Evolutionary conservation across 1,140 invertebrate genomes (phyloP).

Genomic region (Drosophila kohkoa): DNA sequence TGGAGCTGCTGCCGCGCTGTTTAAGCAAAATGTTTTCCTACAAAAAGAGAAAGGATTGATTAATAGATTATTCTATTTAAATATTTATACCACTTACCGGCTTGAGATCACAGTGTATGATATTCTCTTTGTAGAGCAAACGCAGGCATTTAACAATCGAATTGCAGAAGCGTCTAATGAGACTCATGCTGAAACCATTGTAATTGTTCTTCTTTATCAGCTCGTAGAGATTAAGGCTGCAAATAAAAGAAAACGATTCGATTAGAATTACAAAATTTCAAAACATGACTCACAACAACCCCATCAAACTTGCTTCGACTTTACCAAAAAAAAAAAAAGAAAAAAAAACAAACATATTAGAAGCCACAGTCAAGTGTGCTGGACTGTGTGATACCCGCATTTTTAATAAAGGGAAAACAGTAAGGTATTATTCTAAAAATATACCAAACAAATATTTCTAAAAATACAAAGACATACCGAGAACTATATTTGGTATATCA

Average conservation of each 20-base stretch:
- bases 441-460: no score
- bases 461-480: no score
- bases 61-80: background rate
- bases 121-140: constrained; percentile 96
- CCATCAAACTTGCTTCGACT: constrained; percentile 30
- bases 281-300: constrained; percentile 61
- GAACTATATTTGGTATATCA: no score
- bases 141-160: constrained; percentile 97
- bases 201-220: constrained; percentile 99
- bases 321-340: background rate
- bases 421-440: no score
- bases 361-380: no score
- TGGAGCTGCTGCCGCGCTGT: constrained; percentile 96
- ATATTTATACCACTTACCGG: constrained; percentile 88
- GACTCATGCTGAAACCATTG: constrained; percentile 97
- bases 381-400: no score
- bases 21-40: constrained; percentile 98
- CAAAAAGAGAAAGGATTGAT: constrained; percentile 25
- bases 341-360: no score
- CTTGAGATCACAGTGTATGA: constrained; percentile 97
- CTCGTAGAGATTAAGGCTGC: constrained; percentile 98
- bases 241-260: constrained; percentile 75
- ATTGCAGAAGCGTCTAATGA: constrained; percentile 97
- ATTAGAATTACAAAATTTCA: constrained; percentile 31
- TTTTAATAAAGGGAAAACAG: no score